Evolutionary conservation across 2,888 invertebrate genomes (phyloP), one percentile per base, ranked within the genome.

Genomic region (Camptogramma bilineatum): DNA sequence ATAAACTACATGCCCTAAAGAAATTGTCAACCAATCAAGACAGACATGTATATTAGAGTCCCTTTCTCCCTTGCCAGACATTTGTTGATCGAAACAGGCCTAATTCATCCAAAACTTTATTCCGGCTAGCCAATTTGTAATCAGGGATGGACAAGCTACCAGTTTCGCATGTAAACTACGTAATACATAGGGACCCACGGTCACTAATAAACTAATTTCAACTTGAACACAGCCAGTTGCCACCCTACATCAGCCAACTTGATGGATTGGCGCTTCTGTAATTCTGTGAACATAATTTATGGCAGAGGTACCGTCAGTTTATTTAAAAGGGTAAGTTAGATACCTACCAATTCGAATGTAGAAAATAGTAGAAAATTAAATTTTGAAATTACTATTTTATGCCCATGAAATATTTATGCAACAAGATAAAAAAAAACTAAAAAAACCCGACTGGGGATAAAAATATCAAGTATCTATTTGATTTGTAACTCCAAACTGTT

Each of bases 151-250:
- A 57, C 59, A 31, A 51, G 44, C 51, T 34, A 75, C 80, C 78
- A 78, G 76, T 73, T 73, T 76, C 84, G 84, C 84, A 86, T 85
- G 81, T 80, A 81, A 64, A 64, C 59, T 60, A 64, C 53, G 59
- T 50, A 57, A 53, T 51, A 64, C 39, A 52, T 28, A 66, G 74
- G 73, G 66, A 73, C 78, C 77, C 73, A 72, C 79, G 70, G 75
- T 78, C 78, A 66, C 83, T 83, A 86, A 87, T 88, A 86, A 88
- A 87, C 85, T 88, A 90, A 88, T 89, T 89, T 87, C 87, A 88
- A 88, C 87, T 90, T 88, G 80, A 79, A 82, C 81, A 44, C 31
- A 24, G 54, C 50, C 34, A 19, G 28, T 55, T 21, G 9, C 54
- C 58, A 46, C 51, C 51, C 57, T 42, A 44, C 59, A 42, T 60